A percentile compares a stretch with the other conserved stretches of the same genome.
phyloP scores from a whole-genome alignment of 1,140 invertebrate genomes.

The Nasonia longicornis region DNA sequence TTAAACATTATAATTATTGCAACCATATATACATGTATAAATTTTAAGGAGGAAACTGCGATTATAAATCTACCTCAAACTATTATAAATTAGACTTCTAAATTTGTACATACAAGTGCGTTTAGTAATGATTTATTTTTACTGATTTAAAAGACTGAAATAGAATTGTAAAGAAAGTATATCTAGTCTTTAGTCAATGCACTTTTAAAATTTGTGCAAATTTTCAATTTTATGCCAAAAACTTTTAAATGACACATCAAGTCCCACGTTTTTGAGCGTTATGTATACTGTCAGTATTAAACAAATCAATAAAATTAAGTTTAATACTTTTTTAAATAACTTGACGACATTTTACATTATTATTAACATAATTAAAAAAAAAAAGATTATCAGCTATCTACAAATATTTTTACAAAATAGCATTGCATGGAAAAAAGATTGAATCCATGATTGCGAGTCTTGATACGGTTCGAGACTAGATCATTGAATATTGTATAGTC shows the following conservation, averaged over 20 bases:
- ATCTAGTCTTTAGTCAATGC: not conserved
- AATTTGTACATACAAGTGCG: slow-evolving; percentile 43
- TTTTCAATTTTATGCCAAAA: slow-evolving; percentile 31
- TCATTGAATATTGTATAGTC: slow-evolving; percentile 24
- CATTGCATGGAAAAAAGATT: slow-evolving; percentile 19
- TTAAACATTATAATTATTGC: slow-evolving; percentile 22
- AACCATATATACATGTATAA: not conserved
- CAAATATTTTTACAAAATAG: slow-evolving; percentile 32
- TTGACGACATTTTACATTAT: slow-evolving; percentile 39
- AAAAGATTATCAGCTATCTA: not conserved
- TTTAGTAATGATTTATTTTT: slow-evolving; percentile 17
- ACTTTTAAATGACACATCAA: slow-evolving; percentile 21
- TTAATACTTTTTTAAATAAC: slow-evolving; percentile 35
- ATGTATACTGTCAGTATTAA: slow-evolving; percentile 35
- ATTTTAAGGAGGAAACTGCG: slow-evolving; percentile 23
- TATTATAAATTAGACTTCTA: slow-evolving; percentile 14
- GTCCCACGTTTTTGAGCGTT: slow-evolving; percentile 4
- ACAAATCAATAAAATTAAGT: slow-evolving; percentile 39
- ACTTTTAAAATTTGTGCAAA: slow-evolving; percentile 4
- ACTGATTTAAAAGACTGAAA: slow-evolving; percentile 41
- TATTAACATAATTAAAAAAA: slow-evolving; percentile 9
- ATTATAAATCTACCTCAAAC: slow-evolving; percentile 35
- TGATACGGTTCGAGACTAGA: slow-evolving; percentile 41
- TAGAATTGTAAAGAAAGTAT: slow-evolving; percentile 30
- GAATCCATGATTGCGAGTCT: slow-evolving; percentile 16